Evolutionary conservation across 2,888 invertebrate species (phyloP), one percentile per base, ranked within the genome.

Genomic region (Philereme vetulata): DNA sequence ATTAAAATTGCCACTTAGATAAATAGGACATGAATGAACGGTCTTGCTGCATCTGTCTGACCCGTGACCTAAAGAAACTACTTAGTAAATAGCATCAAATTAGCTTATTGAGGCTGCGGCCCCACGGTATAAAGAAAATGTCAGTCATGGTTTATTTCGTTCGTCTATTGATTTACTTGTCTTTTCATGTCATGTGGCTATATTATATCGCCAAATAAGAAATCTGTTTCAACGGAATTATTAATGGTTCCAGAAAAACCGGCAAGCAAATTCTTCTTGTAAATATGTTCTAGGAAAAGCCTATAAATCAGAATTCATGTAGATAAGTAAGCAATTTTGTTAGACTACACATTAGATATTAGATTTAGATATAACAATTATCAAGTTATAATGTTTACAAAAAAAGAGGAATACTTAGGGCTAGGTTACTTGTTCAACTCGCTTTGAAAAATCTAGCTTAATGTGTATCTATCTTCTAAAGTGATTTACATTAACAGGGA

Each of bases 31-130:
- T 48, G 11, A 55, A 38, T 50, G 48, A 60, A 55, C 56, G 42
- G 45, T 48, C 48, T 58, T 56, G 59, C 45, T 65, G 64, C 74
- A 76, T 72, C 72, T 75, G 75, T 59, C 69, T 75, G 78, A 75
- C 76, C 78, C 68, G 33, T 45, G 74, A 76, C 76, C 80, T 68
- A 59, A 70, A 72, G 62, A 71, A 71, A 61, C 65, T 64, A 66
- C 57, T 70, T 69, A n/a, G n/a, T n/a, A 70, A 74, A 72, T 72
- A 67, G 66, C 65, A 67, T 60, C 59, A 65, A 77, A 78, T 78
- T 75, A 74, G 68, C 67, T 70, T 73, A 8, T 76, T 77, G 71
- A 64, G 64, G 52, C 62, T 44, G 55, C 50, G 54, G 49, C 61
- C 49, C 52, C 42, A 44, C 7, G 44, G 33, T 40, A 34, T 54